Conservation (phyloP, 2,888 invertebrate genomes). For the Deilephila porcellus region DNA sequence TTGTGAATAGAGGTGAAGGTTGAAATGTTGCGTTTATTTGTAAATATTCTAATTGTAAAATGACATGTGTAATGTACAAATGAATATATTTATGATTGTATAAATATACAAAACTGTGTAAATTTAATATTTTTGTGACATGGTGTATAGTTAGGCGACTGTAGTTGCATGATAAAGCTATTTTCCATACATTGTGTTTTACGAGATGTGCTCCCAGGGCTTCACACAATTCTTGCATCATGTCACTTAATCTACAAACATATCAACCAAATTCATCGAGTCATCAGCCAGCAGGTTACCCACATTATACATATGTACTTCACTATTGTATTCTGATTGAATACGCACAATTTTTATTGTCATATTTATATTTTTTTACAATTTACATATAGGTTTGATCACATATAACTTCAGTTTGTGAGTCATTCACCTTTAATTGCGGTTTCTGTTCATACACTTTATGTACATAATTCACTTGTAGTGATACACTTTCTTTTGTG, state of each 20-base stretch:
- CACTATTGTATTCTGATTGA: slow-evolving; percentile 49
- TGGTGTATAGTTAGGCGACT: slow-evolving; percentile 70
- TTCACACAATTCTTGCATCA: slow-evolving; percentile 78
- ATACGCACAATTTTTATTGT: slow-evolving; percentile 65
- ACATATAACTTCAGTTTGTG: slow-evolving; percentile 48
- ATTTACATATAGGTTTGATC: slow-evolving; percentile 40
- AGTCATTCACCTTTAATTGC: slow-evolving; percentile 64
- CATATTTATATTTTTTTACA: slow-evolving; percentile 33
- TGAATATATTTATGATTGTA: slow-evolving; percentile 76
- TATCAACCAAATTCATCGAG: slow-evolving; percentile 68
- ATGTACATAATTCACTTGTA: slow-evolving; percentile 46
- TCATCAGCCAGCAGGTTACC: slow-evolving; percentile 56
- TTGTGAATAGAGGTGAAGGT: slow-evolving; percentile 73
- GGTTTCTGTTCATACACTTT: slow-evolving; percentile 43
- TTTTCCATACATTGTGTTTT: slow-evolving; percentile 70
- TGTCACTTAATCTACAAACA: slow-evolving; percentile 71
- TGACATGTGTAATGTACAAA: slow-evolving; percentile 80
- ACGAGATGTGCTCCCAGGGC: slow-evolving; percentile 59
- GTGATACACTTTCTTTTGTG: slow-evolving; percentile 40
- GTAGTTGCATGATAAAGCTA: slow-evolving; percentile 64
- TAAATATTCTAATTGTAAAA: slow-evolving; percentile 74
- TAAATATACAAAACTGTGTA: slow-evolving; percentile 68
- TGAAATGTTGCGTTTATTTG: slow-evolving; percentile 74
- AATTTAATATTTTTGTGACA: slow-evolving; percentile 82
- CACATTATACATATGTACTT: slow-evolving; percentile 46